Conservation (phyloP, 2,888 invertebrate species). For the Hydrotaea diabolus region DNA sequence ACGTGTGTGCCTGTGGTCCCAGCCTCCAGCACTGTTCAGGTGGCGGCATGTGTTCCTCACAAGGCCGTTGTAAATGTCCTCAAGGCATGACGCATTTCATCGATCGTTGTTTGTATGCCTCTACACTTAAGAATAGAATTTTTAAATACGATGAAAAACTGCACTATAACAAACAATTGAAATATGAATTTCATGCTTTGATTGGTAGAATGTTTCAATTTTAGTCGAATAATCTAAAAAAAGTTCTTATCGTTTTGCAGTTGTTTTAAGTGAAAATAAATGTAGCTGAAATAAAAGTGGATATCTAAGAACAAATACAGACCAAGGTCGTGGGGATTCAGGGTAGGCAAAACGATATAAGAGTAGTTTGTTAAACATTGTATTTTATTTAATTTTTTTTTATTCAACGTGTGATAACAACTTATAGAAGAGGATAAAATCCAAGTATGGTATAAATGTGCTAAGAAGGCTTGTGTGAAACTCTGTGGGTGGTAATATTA, state of each 20-base stretch:
- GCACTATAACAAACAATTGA: constrained; percentile 70
- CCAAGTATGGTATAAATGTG: too few species aligned
- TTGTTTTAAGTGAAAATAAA: not conserved
- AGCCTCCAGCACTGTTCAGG: constrained; percentile 72
- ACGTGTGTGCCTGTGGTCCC: constrained; percentile 78
- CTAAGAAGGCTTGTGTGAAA: too few species aligned
- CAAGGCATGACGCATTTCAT: constrained; percentile 73
- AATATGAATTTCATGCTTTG: constrained; percentile 74
- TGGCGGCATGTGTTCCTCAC: constrained; percentile 72
- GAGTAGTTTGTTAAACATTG: too few species aligned
- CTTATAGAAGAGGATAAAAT: too few species aligned
- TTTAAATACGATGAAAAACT: constrained; percentile 67
- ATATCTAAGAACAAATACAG: not conserved
- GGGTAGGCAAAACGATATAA: too few species aligned
- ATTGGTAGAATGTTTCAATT: constrained; percentile 73
- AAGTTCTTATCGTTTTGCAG: constrained; percentile 5
- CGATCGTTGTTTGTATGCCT: constrained; percentile 72
- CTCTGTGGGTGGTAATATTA: too few species aligned
- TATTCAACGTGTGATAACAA: too few species aligned
- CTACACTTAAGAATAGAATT: constrained; percentile 66
- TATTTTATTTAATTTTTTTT: too few species aligned
- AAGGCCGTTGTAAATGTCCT: constrained; percentile 74
- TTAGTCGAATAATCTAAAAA: constrained; percentile 32
- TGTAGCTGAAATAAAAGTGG: not conserved
- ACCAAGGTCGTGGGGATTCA: not conserved